Evolutionary conservation across 1,140 invertebrate species (phyloP).

Genomic region (Drosophila melanica): DNA sequence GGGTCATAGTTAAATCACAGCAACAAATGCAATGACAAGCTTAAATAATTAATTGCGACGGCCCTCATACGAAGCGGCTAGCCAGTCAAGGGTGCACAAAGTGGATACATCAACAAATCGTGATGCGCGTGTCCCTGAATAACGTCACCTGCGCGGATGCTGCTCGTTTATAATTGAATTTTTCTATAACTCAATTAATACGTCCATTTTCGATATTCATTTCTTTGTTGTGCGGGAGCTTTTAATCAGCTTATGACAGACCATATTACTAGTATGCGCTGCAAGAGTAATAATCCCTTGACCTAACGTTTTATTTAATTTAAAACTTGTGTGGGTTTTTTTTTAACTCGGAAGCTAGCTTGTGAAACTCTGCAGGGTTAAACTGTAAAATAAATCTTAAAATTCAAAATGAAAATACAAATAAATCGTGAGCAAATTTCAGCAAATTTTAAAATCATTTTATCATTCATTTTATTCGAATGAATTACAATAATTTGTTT

Average conservation of each 20-base stretch:
- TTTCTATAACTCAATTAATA: constrained; percentile 16
- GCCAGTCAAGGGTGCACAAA: constrained; percentile 36
- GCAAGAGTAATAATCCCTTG: too few relatives aligned
- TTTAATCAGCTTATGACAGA: not conserved
- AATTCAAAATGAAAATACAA: too few relatives aligned
- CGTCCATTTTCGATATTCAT: constrained; percentile 23
- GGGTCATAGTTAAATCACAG: constrained; percentile 57
- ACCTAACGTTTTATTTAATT: too few relatives aligned
- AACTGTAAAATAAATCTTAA: too few relatives aligned
- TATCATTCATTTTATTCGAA: too few relatives aligned
- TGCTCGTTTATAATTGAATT: constrained; percentile 28
- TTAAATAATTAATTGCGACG: constrained; percentile 71
- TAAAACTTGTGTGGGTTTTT: too few relatives aligned
- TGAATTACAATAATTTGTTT: too few relatives aligned
- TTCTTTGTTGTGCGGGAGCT: not conserved
- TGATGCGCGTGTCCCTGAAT: constrained; percentile 38
- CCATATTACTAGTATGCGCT: not conserved
- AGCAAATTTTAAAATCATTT: too few relatives aligned
- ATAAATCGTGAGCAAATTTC: too few relatives aligned
- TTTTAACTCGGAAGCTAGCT: too few relatives aligned
- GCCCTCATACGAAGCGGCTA: constrained; percentile 34
- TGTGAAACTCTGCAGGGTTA: too few relatives aligned
- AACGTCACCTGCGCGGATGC: constrained; percentile 34
- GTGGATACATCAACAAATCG: constrained; percentile 20
- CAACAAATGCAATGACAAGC: constrained; percentile 62